These are phyloP conservation scores for Rhinolophus ferrumequinum DNA, from an alignment of 2,113 vertebrate species.

Conservation along the genomic window DNA sequence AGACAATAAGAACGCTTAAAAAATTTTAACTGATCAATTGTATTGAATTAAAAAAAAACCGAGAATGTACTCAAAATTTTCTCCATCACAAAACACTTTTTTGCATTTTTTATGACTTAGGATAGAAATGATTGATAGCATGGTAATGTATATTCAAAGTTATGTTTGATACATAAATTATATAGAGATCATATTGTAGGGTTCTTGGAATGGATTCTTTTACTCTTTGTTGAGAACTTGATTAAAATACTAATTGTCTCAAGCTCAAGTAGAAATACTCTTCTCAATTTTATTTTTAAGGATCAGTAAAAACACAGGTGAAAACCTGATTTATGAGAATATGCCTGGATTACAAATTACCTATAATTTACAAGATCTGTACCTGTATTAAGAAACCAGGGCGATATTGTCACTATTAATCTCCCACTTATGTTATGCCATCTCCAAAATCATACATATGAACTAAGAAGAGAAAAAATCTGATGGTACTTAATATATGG, in stretches of 20 bases:
- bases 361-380: neutral
- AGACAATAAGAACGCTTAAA: neutral
- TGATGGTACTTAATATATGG: neutral
- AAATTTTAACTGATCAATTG: neutral
- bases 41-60: neutral
- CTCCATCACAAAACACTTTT: neutral
- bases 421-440: neutral
- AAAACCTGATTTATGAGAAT: neutral
- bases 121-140: neutral
- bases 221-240: neutral
- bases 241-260: neutral
- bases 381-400: neutral
- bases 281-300: neutral
- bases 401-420: neutral
- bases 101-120: neutral
- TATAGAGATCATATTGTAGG: neutral
- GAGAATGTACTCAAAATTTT: neutral
- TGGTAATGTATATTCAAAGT: neutral
- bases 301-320: neutral
- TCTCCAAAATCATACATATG: neutral
- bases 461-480: neutral
- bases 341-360: neutral
- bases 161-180: neutral
- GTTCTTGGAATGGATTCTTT: neutral
- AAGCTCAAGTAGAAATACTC: neutral